Conservation (phyloP, 2,888 invertebrate genomes). For the Eristalinus aeneus region DNA sequence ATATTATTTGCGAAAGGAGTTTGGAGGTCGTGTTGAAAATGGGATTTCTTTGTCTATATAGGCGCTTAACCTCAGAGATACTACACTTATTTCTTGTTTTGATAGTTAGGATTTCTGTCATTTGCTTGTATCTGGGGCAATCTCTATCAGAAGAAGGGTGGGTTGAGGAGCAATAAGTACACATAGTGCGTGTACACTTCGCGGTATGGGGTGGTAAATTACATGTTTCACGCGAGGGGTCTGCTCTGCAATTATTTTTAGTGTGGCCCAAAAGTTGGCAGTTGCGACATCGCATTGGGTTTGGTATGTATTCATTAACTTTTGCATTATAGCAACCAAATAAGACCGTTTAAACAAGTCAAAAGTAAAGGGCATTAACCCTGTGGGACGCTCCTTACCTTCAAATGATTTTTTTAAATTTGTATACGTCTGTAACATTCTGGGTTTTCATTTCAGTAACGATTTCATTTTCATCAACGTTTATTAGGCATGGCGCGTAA, state of each 20-base stretch:
- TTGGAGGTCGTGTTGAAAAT: no score
- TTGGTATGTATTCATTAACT: no score
- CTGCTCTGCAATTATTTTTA: background rate
- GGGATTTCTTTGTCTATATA: no score
- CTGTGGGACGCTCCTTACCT: background rate
- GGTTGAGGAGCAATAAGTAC: no score
- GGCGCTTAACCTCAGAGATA: no score
- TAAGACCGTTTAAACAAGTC: conserved; percentile 6
- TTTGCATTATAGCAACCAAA: background rate
- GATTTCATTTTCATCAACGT: background rate
- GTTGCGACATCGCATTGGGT: conserved; percentile 24
- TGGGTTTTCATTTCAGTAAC: conserved; percentile 1
- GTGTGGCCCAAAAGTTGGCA: conserved; percentile 21
- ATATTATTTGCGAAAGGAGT: no score
- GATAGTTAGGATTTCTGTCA: background rate
- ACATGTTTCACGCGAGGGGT: background rate
- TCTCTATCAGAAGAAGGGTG: no score
- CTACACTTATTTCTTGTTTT: no score
- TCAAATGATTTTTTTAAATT: background rate
- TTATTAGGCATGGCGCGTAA: background rate
- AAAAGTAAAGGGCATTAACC: conserved; percentile 5
- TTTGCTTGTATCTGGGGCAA: background rate
- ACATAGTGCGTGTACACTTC: no score
- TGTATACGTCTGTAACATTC: background rate
- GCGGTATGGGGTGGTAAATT: background rate